Evolutionary conservation across 2,888 invertebrate species (phyloP).

Genomic region (Melinaea menophilus): DNA sequence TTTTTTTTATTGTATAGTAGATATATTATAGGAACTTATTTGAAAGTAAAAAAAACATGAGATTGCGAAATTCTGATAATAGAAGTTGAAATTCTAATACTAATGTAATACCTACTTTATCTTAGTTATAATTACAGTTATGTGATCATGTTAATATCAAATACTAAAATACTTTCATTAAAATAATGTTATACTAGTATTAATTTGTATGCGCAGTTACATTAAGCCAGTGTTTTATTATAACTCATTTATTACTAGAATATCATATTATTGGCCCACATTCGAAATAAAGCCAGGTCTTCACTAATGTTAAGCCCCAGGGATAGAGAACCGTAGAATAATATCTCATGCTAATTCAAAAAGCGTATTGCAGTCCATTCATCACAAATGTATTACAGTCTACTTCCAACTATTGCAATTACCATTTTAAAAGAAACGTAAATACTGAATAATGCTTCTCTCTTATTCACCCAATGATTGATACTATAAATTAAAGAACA

Average conservation of each 20-base stretch:
- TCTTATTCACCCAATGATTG: not conserved
- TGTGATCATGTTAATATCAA: no score
- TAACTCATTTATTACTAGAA: not conserved
- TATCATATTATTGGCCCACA: not conserved
- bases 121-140: no score
- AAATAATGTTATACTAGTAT: no score
- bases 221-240: no score
- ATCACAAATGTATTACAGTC: conserved; percentile 1
- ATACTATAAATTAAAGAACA: not conserved
- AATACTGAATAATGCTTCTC: not conserved
- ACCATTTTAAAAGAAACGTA: conserved; percentile 1
- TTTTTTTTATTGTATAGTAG: no score
- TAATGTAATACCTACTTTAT: no score
- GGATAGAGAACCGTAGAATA: not conserved
- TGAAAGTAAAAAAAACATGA: no score
- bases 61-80: no score
- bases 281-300: not conserved
- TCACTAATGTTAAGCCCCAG: not conserved
- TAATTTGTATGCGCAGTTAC: no score
- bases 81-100: no score
- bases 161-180: no score
- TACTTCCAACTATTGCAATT: not conserved
- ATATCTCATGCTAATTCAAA: conserved; percentile 6
- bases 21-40: no score
- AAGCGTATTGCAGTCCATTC: not conserved